Percentiles rank a stretch among this genome's conserved stretches.
Conservation (phyloP, 1,140 invertebrate genomes). For the Aphaenogaster floridana region DNA sequence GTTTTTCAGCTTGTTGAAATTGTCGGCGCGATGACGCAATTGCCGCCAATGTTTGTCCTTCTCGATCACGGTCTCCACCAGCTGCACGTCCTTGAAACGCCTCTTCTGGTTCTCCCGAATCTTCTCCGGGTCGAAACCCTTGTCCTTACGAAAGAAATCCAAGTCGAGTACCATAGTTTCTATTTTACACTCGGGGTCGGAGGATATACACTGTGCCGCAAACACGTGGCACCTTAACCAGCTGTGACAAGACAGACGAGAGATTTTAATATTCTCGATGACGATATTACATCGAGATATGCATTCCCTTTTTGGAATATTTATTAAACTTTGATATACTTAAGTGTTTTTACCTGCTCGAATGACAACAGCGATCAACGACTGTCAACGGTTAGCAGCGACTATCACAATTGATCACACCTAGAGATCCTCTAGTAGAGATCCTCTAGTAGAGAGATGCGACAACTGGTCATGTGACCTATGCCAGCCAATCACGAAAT, state of each 20-base stretch:
- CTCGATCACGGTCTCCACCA: conserved; percentile 97
- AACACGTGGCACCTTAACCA: conserved; percentile 17
- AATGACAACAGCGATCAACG: not conserved
- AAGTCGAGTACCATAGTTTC: conserved; percentile 97
- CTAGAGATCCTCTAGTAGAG: no score
- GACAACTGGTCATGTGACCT: no score
- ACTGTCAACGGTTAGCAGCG: not conserved
- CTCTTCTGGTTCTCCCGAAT: conserved; percentile 97
- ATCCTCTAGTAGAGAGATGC: no score
- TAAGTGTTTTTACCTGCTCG: not conserved
- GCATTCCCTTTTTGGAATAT: not conserved
- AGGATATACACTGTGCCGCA: not conserved
- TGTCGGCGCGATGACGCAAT: conserved; percentile 95
- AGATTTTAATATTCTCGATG: not conserved
- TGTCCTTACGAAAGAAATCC: conserved; percentile 98
- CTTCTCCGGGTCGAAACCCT: conserved; percentile 96
- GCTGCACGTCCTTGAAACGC: conserved; percentile 96
- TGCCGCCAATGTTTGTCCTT: conserved; percentile 97
- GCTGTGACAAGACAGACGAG: not conserved
- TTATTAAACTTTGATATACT: not conserved
- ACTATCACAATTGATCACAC: no score
- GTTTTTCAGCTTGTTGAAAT: conserved; percentile 98
- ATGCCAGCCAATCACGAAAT: no score
- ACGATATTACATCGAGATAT: not conserved
- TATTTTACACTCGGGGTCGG: not conserved